Base-by-base conservation (phyloP, 2,888 invertebrate species). In the Parelbella ahira region DNA sequence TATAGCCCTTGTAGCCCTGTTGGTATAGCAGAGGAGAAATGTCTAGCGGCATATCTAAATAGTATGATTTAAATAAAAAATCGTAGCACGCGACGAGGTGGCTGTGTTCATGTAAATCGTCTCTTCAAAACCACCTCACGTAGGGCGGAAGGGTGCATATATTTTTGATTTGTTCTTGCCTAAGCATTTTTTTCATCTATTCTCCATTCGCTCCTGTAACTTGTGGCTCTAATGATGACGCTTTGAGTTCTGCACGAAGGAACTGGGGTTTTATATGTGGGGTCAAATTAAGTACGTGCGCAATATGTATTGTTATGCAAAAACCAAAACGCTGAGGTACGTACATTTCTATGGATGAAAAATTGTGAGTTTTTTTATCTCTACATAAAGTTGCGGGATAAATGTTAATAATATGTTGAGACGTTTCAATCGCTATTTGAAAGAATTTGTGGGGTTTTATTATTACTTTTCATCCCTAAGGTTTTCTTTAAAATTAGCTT, bases 1-100 rank as follows among this genome's bases (percentile, higher is more conserved):
- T 62, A 66, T 54, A 56, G 56, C 58, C 61, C 53, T 54, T 51
- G 45, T 69, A 70, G 60, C 58, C 57, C 58, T 56, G 50, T 54
- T 52, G 53, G 55, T 54, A 54, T 50, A 51, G 48, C 42, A 50
- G 60, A 72, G 68, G 63, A 72, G 71, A 75, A 77, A 78, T 76
- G 73, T 73, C 69, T 78, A 63, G 65, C 58, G 56, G 75, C 70
- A 80, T 79, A 82, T 79, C 76, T 83, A 83, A 82, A 82, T 80
- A 78, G 81, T 71, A 70, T 66, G 75, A 86, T 86, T 86, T 86
- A 79, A 83, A 87, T 84, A 84, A 86, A 86, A 86, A 84, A 83
- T 79, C 70, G 69, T 54, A 66, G 78, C 83, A 83, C 81, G 81
- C 80, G 82, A 82, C 75, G 58, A 71, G 71, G 75, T 74, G 68